Conservation (phyloP, 2,113 vertebrate genomes). For the Cyprinodon brontotheroides region DNA sequence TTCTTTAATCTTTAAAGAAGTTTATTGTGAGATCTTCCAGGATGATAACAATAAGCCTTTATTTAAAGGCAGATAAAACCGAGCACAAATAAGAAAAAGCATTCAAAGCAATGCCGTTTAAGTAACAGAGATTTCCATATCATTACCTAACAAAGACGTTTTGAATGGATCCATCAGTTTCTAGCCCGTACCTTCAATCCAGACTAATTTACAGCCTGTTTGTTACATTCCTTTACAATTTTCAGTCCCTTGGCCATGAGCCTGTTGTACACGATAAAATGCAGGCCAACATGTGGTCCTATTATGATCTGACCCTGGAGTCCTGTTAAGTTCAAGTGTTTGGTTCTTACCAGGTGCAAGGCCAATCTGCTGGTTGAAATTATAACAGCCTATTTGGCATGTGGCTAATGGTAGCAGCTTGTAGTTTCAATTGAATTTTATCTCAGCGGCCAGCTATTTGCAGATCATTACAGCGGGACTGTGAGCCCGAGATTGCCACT, state of each 20-base stretch:
- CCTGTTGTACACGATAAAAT: constrained; percentile 6
- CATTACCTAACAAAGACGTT: constrained; percentile 15
- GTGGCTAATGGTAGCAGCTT: constrained; percentile 58
- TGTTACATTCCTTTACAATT: neutral
- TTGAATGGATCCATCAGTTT: neutral
- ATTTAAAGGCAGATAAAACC: constrained; percentile 11
- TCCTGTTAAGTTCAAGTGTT: constrained; percentile 58
- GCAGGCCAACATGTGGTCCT: constrained; percentile 43
- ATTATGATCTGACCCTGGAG: constrained; percentile 45
- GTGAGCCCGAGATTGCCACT: constrained; percentile 64
- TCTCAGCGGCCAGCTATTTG: constrained; percentile 77
- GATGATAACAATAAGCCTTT: neutral
- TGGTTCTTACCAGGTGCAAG: constrained; percentile 53
- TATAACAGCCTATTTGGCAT: constrained; percentile 61
- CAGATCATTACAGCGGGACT: constrained; percentile 71
- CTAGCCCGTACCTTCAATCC: neutral
- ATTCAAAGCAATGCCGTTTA: constrained; percentile 4
- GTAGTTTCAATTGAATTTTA: constrained; percentile 71
- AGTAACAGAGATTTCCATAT: constrained; percentile 5
- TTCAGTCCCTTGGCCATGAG: constrained; percentile 12
- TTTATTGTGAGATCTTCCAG: neutral
- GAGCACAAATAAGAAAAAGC: neutral
- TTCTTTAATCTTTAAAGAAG: constrained; percentile 7
- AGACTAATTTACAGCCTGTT: neutral
- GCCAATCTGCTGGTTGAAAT: constrained; percentile 54